Evolutionary conservation across 2,113 vertebrate species (phyloP).

Genomic region (Tinamus guttatus): DNA sequence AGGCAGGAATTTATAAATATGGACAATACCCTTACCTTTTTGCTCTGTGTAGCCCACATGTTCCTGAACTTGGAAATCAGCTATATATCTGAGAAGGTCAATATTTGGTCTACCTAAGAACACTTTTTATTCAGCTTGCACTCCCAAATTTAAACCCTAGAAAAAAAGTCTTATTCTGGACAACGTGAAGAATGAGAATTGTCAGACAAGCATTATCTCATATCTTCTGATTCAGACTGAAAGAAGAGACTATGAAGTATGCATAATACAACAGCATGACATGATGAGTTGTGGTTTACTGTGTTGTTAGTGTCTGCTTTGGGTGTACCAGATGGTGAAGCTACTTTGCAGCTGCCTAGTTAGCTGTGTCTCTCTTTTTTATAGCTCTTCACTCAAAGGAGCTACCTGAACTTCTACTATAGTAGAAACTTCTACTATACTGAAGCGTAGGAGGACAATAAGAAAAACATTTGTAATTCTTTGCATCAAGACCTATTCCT

Average conservation of each 20-base stretch:
- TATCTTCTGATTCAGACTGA: neutral
- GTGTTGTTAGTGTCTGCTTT: neutral
- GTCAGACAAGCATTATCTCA: neutral
- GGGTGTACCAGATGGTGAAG: neutral
- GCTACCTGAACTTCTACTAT: neutral
- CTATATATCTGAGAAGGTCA: neutral
- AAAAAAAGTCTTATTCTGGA: neutral
- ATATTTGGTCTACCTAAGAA: neutral
- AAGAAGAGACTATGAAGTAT: neutral
- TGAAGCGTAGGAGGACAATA: neutral
- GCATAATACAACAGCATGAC: neutral
- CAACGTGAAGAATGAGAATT: neutral
- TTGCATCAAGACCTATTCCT: neutral
- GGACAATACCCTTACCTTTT: neutral
- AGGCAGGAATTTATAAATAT: neutral
- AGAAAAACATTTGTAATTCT: neutral
- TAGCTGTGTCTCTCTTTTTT: neutral
- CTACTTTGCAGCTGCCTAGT: neutral
- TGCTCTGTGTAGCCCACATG: rapidly evolving
- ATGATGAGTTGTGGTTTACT: neutral
- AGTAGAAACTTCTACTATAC: neutral
- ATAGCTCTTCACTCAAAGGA: neutral
- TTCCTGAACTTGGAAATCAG: neutral
- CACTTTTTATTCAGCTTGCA: neutral
- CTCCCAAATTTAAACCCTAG: neutral